Conservation (phyloP, 2,888 invertebrate genomes). For the Cerastis rubricosa region DNA sequence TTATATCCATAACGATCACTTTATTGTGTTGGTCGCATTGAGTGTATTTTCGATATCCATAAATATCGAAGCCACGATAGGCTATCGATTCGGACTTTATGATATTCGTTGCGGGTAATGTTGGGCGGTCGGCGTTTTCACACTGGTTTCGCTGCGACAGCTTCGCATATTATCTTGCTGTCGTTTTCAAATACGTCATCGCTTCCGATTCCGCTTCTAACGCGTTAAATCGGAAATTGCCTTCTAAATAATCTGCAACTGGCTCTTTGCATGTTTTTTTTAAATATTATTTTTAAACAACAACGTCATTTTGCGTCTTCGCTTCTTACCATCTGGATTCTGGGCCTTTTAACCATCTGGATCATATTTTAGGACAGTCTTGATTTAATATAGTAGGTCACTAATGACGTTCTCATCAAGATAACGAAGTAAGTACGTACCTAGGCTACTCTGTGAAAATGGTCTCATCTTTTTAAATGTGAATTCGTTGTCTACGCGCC, state of each 20-base stretch:
- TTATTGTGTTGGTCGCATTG: conserved; percentile 68
- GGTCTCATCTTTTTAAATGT: conserved; percentile 75
- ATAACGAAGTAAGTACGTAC: conserved; percentile 66
- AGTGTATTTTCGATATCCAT: conserved; percentile 76
- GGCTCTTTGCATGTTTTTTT: conserved; percentile 6
- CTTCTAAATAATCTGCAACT: conserved; percentile 23
- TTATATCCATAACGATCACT: conserved; percentile 60
- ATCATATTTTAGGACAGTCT: conserved; percentile 16
- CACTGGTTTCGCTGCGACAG: conserved; percentile 39
- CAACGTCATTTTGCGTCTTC: background rate
- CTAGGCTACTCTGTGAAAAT: conserved; percentile 71
- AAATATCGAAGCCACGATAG: conserved; percentile 74
- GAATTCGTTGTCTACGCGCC: conserved; percentile 72
- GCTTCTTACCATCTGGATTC: background rate
- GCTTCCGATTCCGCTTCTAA: conserved; percentile 27
- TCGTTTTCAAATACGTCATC: conserved; percentile 35
- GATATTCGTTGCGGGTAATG: conserved; percentile 65
- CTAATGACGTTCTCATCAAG: conserved; percentile 58
- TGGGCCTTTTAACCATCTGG: conserved; percentile 11
- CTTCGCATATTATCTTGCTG: conserved; percentile 46
- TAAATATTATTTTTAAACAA: conserved; percentile 13
- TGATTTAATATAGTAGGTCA: conserved; percentile 35
- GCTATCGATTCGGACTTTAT: conserved; percentile 72
- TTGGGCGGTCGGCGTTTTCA: conserved; percentile 40
- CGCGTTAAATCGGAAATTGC: conserved; percentile 17